phyloP scores from a whole-genome alignment of 2,797 vertebrate species.

The Pseudochirops corinnae region DNA sequence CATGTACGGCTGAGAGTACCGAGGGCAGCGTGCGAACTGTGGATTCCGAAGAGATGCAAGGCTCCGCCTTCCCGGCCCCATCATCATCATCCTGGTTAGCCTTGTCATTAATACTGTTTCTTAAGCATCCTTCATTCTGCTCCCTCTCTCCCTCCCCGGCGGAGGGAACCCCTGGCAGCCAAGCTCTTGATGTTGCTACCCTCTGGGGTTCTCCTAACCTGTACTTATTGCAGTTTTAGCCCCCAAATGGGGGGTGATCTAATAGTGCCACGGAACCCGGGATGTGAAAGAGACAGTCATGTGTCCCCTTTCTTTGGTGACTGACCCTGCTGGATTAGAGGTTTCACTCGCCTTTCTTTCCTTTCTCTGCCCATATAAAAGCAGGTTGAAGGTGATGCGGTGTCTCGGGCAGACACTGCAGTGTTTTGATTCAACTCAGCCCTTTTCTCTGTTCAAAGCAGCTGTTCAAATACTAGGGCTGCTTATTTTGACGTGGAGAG shows the following conservation, averaged over 20 bases:
- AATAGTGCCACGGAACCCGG: not conserved
- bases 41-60: constrained; percentile 64
- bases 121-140: constrained; percentile 62
- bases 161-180: constrained; percentile 38
- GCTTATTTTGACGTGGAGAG: constrained; percentile 85
- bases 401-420: constrained; percentile 83
- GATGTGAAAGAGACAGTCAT: constrained; percentile 29
- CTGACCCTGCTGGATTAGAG: constrained; percentile 78
- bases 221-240: constrained; percentile 18
- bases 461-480: constrained; percentile 87
- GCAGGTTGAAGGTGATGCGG: constrained; percentile 83
- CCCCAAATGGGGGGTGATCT: constrained; percentile 25
- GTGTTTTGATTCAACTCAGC: constrained; percentile 86
- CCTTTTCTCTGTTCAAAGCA: constrained; percentile 87
- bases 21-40: constrained; percentile 52
- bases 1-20: not conserved
- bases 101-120: constrained; percentile 76
- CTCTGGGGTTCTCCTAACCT: constrained; percentile 4
- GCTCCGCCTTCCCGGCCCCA: constrained; percentile 62
- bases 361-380: constrained; percentile 78
- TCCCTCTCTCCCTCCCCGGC: not conserved
- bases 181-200: constrained; percentile 27
- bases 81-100: constrained; percentile 59
- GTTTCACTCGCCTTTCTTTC: constrained; percentile 74
- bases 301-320: constrained; percentile 64